Percentiles rank a stretch among this genome's conserved stretches.
Evolutionary conservation across 2,888 invertebrate species (phyloP).

Genomic region (Litoditis marina): DNA sequence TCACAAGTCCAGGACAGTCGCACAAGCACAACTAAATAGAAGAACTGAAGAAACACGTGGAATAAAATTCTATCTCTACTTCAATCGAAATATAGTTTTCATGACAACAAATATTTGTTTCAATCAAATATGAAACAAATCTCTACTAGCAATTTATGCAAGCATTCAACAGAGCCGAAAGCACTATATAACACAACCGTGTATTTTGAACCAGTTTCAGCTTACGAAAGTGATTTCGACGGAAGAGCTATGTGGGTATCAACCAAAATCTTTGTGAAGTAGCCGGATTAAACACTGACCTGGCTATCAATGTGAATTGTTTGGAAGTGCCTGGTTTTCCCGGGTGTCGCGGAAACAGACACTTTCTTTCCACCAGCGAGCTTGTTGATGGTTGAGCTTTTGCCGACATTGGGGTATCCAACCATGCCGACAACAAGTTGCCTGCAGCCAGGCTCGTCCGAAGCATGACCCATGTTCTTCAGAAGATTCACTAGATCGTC

Average conservation of each 20-base stretch:
- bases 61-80: not conserved
- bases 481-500: conserved; percentile 75
- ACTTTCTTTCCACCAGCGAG: conserved; percentile 75
- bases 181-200: no score
- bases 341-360: conserved; percentile 92
- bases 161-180: no score
- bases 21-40: conserved; percentile 68
- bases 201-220: no score
- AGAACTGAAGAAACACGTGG: not conserved
- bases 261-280: not conserved
- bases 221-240: no score
- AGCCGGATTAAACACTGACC: conserved; percentile 62
- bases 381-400: conserved; percentile 96
- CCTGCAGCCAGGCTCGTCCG: conserved; percentile 24
- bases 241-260: no score
- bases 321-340: conserved; percentile 93
- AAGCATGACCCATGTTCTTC: conserved; percentile 67
- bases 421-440: conserved; percentile 67
- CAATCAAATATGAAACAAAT: no score
- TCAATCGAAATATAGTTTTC: no score
- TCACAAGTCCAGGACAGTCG: conserved; percentile 88
- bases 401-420: conserved; percentile 99
- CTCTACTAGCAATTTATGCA: no score
- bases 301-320: conserved; percentile 56
- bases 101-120: no score